Base-by-base conservation (phyloP, 2,797 vertebrate genomes). In the Acanthis flammea region DNA sequence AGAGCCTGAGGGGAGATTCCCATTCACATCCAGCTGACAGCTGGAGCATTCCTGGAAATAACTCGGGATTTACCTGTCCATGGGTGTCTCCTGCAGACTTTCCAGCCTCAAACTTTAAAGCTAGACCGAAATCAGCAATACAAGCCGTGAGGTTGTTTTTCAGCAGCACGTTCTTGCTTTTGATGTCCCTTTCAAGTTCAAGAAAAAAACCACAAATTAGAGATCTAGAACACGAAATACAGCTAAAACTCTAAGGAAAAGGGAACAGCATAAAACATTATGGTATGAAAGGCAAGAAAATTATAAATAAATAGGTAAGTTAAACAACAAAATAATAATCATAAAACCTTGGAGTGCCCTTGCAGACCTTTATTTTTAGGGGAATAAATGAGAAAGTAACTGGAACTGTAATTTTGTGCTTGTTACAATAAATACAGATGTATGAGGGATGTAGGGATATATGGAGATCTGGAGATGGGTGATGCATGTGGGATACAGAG, bases 21-120 rank as follows among this genome's bases (percentile, higher is more conserved):
- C 37, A 7, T 19, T 42, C 37, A 2, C 21, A 3, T 2, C 3
- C 58, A 19, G 19, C 16, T 27, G 22, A 19, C 7, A 27, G 33
- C 10, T 39, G 37, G 6, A 28, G 3, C 11, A 4, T 14, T 47
- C 28, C 31, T 9, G 28, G 16, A 14, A 30, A 31, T 24, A 12
- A 75, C 21, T 2, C 0, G 1, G 35, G 14, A 14, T 35, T 98
- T 98, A 99, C 99, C 99, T 99, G 99, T 87, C 99, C 99, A 1
- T 99, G 99, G 12, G 99, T 99, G 89, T 99, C 99, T 57, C 99
- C 99, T 55, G 99, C 99, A 80, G 99, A 99, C 95, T 99, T 99
- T 15, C 99, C 99, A 48, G 99, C 99, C 96, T 99, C 99, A 91
- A 99, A 99, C 97, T 99, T 99, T 90, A 99, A 98, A 4, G 99